Base-by-base conservation (phyloP, 2,797 vertebrate species). In the Hafferia zeledoni region DNA sequence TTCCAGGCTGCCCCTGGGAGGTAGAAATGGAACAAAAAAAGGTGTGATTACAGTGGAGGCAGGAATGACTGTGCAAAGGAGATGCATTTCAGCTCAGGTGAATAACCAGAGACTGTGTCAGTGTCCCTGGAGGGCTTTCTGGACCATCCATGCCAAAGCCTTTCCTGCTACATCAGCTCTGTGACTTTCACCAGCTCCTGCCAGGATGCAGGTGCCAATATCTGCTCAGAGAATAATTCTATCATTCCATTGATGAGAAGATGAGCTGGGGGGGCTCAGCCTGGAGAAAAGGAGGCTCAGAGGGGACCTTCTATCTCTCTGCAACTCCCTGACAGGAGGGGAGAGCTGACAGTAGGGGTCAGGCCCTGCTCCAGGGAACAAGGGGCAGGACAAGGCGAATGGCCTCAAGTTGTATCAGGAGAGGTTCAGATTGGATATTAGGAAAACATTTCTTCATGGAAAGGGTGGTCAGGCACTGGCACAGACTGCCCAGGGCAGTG, bases 341-440 rank as follows among this genome's bases (percentile, higher is more conserved):
- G 39, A 31, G 55, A 61, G 49, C 41, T 16, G 28, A 4, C 0
- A 41, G 41, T 44, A 28, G 44, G 24, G 7, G 28, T 78, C 4
- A 1, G 74, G 64, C 56, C 77, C 2, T 78, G 65, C 56, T 78
- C 6, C 56, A 63, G 47, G 64, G 49, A 87, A 64, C 74, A 79
- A 64, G 83, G 57, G 65, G 56, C 49, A 56, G 43, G 43, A 87
- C 17, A 17, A 71, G 50, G 57, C 35, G 10, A 64, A 55, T 1
- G 1, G 65, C 49, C 49, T 27, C 65, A 13, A 15, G 56, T 28
- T 69, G 56, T 5, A 17, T 30, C 49, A 63, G 56, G 35, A 43
- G 4, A 49, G 11, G 17, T 0, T 2, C 25, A 47, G 27, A 5
- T 0, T 43, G 57, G 15, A 23, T 10, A 1, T 16, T 3, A 47